Percentiles rank a stretch among this genome's conserved stretches.
Evolutionary conservation across 1,140 invertebrate species (phyloP).

Genomic region (Rhysida immarginata): DNA sequence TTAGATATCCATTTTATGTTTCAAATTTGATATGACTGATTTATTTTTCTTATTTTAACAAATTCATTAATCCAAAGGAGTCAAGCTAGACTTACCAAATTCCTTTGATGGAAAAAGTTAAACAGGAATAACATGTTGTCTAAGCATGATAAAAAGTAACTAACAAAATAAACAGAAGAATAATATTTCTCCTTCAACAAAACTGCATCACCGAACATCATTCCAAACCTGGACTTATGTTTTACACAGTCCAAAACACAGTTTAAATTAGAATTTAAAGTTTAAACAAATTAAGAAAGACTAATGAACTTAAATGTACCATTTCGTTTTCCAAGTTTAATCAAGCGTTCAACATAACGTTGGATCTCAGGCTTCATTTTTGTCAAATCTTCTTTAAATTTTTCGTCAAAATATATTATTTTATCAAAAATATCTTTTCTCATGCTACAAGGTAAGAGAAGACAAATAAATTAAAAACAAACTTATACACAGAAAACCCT

Average conservation of each 20-base stretch:
- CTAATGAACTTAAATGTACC: constrained; percentile 22
- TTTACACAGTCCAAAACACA: no score
- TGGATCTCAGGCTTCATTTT: constrained; percentile 26
- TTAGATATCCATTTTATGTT: no score
- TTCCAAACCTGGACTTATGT: no score
- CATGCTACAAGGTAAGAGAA: constrained; percentile 37
- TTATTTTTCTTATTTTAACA: no score
- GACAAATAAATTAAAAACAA: no score
- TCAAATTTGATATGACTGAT: no score
- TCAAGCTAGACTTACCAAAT: no score
- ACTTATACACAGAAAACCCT: no score
- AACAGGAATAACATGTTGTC: no score
- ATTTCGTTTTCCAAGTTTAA: constrained; percentile 35
- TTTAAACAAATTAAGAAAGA: constrained; percentile 2
- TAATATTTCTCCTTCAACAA: neutral
- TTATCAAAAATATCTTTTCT: constrained; percentile 38
- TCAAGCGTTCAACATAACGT: constrained; percentile 32
- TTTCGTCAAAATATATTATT: constrained; percentile 28
- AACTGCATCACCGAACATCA: constrained; percentile 3
- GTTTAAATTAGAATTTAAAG: neutral
- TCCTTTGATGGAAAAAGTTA: no score
- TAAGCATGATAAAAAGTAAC: constrained; percentile 7
- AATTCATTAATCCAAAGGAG: no score
- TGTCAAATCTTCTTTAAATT: constrained; percentile 16
- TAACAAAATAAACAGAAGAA: neutral